A percentile compares a stretch with the other conserved stretches of the same genome.
These are phyloP conservation scores for Valencia hispanica DNA, from an alignment of 2,797 vertebrate species.

Conservation along the genomic window DNA sequence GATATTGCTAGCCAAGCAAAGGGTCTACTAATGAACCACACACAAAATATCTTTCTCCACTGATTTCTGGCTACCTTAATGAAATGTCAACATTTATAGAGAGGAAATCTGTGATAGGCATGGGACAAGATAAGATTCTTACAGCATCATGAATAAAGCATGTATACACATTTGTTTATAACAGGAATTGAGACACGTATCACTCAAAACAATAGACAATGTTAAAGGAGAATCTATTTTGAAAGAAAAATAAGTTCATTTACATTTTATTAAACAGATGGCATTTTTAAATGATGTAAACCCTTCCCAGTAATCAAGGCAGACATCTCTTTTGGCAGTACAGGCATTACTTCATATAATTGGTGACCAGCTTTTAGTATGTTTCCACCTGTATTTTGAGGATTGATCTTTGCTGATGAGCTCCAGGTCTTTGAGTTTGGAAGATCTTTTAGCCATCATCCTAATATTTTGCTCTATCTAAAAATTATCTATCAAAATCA, in stretches of 20 bases:
- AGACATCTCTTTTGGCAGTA: background rate
- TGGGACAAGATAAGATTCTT: background rate
- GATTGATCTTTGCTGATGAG: no score
- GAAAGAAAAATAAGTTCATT: background rate
- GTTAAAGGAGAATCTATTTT: background rate
- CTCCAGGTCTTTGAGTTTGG: no score
- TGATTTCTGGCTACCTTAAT: slow-evolving; percentile 8
- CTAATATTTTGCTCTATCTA: background rate
- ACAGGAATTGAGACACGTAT: background rate
- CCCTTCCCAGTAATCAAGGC: background rate
- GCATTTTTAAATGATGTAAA: background rate
- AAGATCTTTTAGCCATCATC: no score
- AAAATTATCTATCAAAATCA: background rate
- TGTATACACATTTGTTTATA: background rate
- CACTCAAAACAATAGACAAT: background rate
- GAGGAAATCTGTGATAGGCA: background rate
- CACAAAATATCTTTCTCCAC: slow-evolving; percentile 22
- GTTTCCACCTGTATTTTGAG: no score
- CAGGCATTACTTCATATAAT: no score
- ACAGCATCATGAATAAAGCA: background rate
- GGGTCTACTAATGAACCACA: slow-evolving; percentile 42
- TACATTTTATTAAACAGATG: background rate
- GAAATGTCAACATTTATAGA: background rate
- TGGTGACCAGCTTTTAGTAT: no score
- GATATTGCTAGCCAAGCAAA: slow-evolving; percentile 28